Base-by-base conservation (phyloP, 2,113 vertebrate genomes). In the Mohoua ochrocephala region DNA sequence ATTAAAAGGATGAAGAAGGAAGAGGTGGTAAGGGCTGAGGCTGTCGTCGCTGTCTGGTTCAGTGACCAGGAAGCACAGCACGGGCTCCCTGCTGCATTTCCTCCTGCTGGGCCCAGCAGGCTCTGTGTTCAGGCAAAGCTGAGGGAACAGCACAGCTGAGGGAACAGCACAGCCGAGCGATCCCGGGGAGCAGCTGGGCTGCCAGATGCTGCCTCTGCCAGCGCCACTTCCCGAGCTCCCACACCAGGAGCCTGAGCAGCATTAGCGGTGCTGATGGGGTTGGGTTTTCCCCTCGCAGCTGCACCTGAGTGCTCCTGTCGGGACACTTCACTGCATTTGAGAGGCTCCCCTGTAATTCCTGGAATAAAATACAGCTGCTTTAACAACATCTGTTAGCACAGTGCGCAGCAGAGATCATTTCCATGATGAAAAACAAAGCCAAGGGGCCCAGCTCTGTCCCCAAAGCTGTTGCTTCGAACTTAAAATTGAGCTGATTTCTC, bases 241-340 rank as follows among this genome's bases (percentile, higher is more conserved):
- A 8, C 80, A 33, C 4, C 89, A 64, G 60, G 12, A 71, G 45
- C 33, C 18, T 28, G 20, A 49, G 33, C 47, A 47, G 35, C 86
- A 49, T 4, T 3, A 57, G 28, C 0, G 0, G n/a, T 21, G 27
- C 56, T 71, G 6, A 8, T 0, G 13, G 42, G 45, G 35, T 21
- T 39, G 41, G 37, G 28, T 9, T 41, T 33, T 17, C 37, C 31
- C 60, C 61, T 75, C 52, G 68, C 60, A 89, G 39, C 50, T 67
- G 65, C 69, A 49, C 33, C 60, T 13, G 10, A 59, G 31, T 19
- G 13, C n/a, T 74, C 35, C 56, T 17, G 5, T 1, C 31, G 37
- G 63, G 68, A 77, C 35, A 28, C 45, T 44, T 37, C 10, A 15
- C 53, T 49, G 49, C 57, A 3, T 12, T 11, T 4, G 35, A 74